Evolutionary conservation across 1,140 invertebrate species (phyloP).

Genomic region (Phymorhynchus buccinoides): DNA sequence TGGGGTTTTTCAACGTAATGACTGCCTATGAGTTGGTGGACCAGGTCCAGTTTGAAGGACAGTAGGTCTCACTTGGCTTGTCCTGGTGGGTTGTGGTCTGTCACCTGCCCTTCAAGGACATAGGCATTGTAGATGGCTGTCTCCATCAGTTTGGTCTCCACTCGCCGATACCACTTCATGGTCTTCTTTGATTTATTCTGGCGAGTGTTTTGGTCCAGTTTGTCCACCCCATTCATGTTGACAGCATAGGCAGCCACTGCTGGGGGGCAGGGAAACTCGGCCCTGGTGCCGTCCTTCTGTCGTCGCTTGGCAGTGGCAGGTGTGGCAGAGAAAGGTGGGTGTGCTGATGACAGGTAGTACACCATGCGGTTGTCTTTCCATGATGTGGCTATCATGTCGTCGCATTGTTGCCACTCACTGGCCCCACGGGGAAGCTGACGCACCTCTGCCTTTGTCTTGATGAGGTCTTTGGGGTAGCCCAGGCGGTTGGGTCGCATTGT

Average conservation of each 20-base stretch:
- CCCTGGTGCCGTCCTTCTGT: conserved; percentile 46
- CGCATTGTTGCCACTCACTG: not conserved
- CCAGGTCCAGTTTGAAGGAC: conserved; percentile 30
- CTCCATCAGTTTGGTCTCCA: conserved; percentile 35
- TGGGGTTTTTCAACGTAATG: not conserved
- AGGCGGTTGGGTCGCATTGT: conserved; percentile 42
- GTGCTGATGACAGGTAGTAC: conserved; percentile 38
- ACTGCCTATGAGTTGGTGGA: conserved; percentile 34
- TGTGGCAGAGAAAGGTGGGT: conserved; percentile 9
- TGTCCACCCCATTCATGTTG: conserved; percentile 48
- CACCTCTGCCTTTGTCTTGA: conserved; percentile 1
- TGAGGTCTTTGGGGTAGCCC: conserved; percentile 33
- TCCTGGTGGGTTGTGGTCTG: conserved; percentile 13
- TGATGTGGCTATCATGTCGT: conserved; percentile 27
- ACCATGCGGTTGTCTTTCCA: conserved; percentile 49
- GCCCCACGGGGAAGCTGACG: not conserved
- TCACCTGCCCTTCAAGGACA: conserved; percentile 19
- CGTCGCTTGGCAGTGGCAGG: conserved; percentile 27
- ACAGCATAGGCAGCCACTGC: conserved; percentile 31
- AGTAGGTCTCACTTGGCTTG: conserved; percentile 34
- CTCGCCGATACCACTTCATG: conserved; percentile 31
- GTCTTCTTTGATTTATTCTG: conserved; percentile 30
- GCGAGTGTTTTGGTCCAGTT: conserved; percentile 36
- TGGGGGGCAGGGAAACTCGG: conserved; percentile 34
- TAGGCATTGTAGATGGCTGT: conserved; percentile 39